Conservation (phyloP, 2,797 vertebrate genomes). For the Pyrrhura leucotis region DNA sequence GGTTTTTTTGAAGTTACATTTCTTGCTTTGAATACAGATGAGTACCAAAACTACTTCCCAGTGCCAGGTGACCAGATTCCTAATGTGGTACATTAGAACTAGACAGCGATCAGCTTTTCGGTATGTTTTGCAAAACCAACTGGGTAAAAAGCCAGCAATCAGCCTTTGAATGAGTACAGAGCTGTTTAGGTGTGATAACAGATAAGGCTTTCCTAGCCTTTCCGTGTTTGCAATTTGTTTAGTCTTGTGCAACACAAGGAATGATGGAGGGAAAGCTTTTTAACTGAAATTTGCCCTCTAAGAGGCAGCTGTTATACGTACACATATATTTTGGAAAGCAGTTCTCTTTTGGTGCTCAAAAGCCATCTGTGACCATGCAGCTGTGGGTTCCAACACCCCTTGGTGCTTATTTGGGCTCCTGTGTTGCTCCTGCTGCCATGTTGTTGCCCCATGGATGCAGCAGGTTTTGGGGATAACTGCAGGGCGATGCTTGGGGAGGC, state of each 20-base stretch:
- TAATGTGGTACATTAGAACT: neutral
- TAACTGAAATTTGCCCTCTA: neutral
- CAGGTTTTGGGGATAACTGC: neutral
- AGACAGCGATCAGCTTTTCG: fast-evolving
- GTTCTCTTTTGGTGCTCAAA: neutral
- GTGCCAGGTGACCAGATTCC: neutral
- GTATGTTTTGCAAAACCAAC: neutral
- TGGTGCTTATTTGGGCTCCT: neutral
- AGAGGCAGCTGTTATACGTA: neutral
- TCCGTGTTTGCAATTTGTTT: neutral
- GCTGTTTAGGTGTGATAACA: neutral
- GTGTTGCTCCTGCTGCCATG: neutral
- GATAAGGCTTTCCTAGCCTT: neutral
- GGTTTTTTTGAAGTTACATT: neutral
- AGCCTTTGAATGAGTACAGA: neutral
- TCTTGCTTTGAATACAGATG: neutral
- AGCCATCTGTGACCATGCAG: neutral
- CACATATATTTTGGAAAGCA: neutral
- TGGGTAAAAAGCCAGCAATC: neutral
- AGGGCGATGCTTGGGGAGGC: neutral
- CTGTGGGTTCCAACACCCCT: neutral
- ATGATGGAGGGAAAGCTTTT: neutral
- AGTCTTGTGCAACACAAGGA: neutral
- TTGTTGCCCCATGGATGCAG: neutral
- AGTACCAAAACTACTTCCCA: neutral